phyloP scores from a whole-genome alignment of 2,888 invertebrate species.

The Clivina fossor region DNA sequence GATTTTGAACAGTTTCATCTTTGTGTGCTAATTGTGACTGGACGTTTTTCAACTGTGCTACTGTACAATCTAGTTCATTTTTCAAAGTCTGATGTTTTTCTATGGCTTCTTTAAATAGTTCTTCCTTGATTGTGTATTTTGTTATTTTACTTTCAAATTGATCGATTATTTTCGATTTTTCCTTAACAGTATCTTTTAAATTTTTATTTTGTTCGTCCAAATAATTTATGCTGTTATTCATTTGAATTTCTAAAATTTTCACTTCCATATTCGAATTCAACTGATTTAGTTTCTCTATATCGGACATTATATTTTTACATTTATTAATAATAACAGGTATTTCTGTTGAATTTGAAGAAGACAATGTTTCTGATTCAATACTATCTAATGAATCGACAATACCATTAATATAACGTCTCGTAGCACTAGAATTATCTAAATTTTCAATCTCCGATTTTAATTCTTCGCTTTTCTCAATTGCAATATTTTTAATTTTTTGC shows the following conservation, averaged over 20 bases:
- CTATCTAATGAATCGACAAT: constrained; percentile 16
- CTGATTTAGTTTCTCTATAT: constrained; percentile 20
- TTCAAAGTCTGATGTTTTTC: constrained; percentile 9
- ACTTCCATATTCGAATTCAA: constrained; percentile 18
- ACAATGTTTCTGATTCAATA: too few relatives aligned
- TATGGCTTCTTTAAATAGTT: constrained; percentile 3
- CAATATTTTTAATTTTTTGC: constrained; percentile 7
- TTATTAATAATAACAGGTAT: too few relatives aligned
- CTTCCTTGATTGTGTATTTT: constrained; percentile 10
- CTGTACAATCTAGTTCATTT: background rate
- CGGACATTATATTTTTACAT: too few relatives aligned
- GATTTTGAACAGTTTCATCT: constrained; percentile 10
- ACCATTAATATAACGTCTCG: constrained; percentile 4
- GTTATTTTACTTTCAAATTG: constrained; percentile 11
- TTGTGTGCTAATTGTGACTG: constrained; percentile 19
- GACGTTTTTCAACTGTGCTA: background rate
- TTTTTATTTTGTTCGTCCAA: constrained; percentile 17
- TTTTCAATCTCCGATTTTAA: constrained; percentile 9
- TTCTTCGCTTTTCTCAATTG: constrained; percentile 15
- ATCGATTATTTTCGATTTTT: constrained; percentile 4
- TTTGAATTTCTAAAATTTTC: constrained; percentile 15
- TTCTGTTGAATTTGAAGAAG: too few relatives aligned
- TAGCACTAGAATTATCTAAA: background rate
- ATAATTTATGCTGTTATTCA: constrained; percentile 7
- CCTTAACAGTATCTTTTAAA: constrained; percentile 2